Percentiles rank a stretch among this genome's conserved stretches.
Evolutionary conservation across 2,113 vertebrate species (phyloP).

Genomic region (Xenopus laevis): DNA sequence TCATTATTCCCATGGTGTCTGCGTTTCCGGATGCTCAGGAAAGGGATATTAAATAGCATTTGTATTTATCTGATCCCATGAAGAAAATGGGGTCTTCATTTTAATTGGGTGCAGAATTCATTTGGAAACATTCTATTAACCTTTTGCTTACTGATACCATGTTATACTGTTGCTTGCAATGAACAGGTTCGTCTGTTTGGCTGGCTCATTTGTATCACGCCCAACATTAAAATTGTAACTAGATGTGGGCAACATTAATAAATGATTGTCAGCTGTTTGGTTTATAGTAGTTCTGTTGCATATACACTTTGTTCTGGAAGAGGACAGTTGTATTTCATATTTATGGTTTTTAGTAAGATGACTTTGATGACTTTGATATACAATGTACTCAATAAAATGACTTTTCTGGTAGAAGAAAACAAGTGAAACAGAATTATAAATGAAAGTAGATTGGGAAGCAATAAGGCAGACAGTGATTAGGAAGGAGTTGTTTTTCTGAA

Average conservation of each 20-base stretch:
- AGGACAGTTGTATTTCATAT: too few species aligned
- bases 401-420: not conserved
- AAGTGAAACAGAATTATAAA: not conserved
- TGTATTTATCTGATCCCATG: conserved; percentile 35
- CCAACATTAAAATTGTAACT: not conserved
- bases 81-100: conserved; percentile 22
- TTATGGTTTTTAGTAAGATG: too few species aligned
- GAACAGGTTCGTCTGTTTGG: not conserved
- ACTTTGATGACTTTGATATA: too few species aligned
- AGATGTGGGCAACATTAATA: not conserved
- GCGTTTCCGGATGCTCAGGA: conserved; percentile 25
- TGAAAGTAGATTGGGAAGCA: not conserved
- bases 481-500: too few species aligned
- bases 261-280: conserved; percentile 9
- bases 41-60: conserved; percentile 36
- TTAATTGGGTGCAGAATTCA: conserved; percentile 38
- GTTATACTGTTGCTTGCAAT: not conserved
- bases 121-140: conserved; percentile 31
- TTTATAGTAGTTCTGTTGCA: not conserved
- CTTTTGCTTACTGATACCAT: conserved; percentile 2
- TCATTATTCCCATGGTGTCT: conserved; percentile 3
- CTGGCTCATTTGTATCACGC: not conserved
- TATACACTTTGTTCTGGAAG: too few species aligned
- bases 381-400: too few species aligned
- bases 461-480: too few species aligned